phyloP scores from a whole-genome alignment of 2,113 vertebrate species.

The Paratilapia polleni region DNA sequence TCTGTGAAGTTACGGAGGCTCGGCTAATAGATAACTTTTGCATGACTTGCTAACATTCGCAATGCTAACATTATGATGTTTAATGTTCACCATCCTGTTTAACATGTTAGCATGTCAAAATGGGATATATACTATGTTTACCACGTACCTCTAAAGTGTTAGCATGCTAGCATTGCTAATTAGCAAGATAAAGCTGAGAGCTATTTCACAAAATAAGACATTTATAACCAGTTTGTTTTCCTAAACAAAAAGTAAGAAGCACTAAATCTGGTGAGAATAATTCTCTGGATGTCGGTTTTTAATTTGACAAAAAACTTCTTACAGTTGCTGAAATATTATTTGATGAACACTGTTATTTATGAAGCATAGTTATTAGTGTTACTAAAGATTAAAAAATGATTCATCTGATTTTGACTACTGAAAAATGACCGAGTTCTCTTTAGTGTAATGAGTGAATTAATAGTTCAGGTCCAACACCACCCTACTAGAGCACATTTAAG shows the following conservation, averaged over 20 bases:
- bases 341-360: neutral
- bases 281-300: neutral
- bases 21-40: neutral
- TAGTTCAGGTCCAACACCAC: neutral
- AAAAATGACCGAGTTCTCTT: neutral
- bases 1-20: neutral
- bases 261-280: neutral
- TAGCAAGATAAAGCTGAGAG: rapidly evolving
- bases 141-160: neutral
- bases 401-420: too few relatives aligned
- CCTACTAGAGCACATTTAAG: neutral
- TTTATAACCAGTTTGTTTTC: neutral
- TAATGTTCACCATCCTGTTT: neutral
- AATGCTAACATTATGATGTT: neutral
- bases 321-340: too few relatives aligned
- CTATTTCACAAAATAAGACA: too few relatives aligned
- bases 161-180: neutral
- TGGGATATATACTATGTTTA: too few relatives aligned
- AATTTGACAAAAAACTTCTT: too few relatives aligned
- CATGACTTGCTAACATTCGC: neutral
- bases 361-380: neutral
- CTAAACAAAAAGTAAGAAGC: neutral
- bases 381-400: neutral
- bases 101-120: neutral
- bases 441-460: neutral